A percentile compares a stretch with the other conserved stretches of the same genome.
Evolutionary conservation across 1,140 invertebrate species (phyloP).

Genomic region (Eriosoma lanigerum): DNA sequence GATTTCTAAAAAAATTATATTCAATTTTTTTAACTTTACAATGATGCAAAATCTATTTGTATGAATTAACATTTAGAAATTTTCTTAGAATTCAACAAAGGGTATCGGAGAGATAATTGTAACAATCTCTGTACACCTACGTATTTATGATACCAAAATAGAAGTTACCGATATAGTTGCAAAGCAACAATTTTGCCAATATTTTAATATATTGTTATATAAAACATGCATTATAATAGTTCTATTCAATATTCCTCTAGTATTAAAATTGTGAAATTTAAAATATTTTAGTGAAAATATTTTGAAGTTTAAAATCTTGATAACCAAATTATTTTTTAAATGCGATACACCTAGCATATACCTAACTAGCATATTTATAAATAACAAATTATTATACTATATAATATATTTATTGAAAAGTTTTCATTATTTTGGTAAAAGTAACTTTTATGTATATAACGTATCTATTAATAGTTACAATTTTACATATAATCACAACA

Average conservation of each 20-base stretch:
- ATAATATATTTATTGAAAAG: too few relatives aligned
- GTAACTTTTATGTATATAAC: too few relatives aligned
- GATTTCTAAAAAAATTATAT: slow-evolving; percentile 28
- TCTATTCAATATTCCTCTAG: background rate
- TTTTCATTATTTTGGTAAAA: too few relatives aligned
- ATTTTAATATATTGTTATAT: background rate
- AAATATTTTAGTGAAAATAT: background rate
- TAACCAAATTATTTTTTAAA: background rate
- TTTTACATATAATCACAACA: too few relatives aligned
- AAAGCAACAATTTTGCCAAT: background rate
- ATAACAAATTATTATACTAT: background rate
- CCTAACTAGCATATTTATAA: background rate
- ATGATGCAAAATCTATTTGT: background rate
- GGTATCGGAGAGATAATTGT: background rate
- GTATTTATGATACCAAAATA: slow-evolving; percentile 7
- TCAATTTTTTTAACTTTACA: slow-evolving; percentile 4
- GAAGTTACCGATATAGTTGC: background rate
- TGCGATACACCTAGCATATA: too few relatives aligned
- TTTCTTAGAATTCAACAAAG: slow-evolving; percentile 6
- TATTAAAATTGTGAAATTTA: background rate
- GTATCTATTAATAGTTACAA: too few relatives aligned
- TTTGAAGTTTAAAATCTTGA: background rate
- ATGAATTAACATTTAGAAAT: background rate
- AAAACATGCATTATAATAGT: background rate
- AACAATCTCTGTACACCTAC: background rate